Conservation (phyloP, 1,140 invertebrate genomes). For the Procambarus virginalis region DNA sequence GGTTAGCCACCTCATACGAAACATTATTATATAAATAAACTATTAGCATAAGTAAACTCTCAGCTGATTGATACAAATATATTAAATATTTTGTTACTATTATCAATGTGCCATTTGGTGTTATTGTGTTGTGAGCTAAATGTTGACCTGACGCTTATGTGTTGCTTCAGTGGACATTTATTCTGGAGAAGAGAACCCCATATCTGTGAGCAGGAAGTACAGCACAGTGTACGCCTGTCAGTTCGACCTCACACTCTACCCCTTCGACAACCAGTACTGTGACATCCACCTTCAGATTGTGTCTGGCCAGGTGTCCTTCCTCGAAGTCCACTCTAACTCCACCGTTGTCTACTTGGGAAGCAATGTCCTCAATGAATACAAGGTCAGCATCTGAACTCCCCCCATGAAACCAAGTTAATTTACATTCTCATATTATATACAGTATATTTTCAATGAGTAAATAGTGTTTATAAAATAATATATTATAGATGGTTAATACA, state of each 20-base stretch:
- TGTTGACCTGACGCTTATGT: neutral
- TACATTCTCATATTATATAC: no score
- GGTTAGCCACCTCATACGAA: neutral
- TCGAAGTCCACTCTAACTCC: constrained; percentile 37
- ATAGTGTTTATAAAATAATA: no score
- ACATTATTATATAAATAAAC: neutral
- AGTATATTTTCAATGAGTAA: no score
- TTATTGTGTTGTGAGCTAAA: no score
- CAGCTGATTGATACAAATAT: no score
- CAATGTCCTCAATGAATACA: constrained; percentile 45
- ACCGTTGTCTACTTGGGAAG: constrained; percentile 40
- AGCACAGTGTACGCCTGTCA: constrained; percentile 64
- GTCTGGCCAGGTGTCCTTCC: constrained; percentile 61
- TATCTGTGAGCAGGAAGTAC: constrained; percentile 66
- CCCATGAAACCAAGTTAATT: no score
- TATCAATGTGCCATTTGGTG: no score
- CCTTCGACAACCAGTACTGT: constrained; percentile 65
- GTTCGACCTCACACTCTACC: constrained; percentile 68
- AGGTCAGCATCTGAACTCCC: constrained; percentile 11
- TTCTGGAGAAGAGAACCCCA: constrained; percentile 57
- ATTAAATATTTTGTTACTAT: no score
- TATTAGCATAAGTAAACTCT: no score
- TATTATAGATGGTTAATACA: no score
- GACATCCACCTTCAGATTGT: constrained; percentile 65
- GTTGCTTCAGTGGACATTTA: constrained; percentile 59